A percentile compares a stretch with the other conserved stretches of the same genome.
These are phyloP conservation scores for Parnassius smintheus DNA, from an alignment of 2,888 invertebrate genomes.

Conservation along the genomic window DNA sequence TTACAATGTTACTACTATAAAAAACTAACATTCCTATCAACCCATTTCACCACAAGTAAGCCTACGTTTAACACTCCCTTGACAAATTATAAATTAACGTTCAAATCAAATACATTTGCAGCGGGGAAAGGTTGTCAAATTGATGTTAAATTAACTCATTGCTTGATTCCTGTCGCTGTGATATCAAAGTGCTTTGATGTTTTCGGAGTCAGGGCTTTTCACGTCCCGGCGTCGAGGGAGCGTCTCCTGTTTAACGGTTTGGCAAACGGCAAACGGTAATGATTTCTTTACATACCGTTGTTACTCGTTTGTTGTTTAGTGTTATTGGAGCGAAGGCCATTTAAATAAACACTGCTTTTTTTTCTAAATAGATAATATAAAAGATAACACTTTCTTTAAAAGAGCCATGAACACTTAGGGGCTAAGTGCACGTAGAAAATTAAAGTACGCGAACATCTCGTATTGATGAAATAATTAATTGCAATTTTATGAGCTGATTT, in stretches of 20 bases:
- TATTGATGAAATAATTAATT: no score
- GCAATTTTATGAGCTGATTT: no score
- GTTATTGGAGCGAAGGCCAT: constrained; percentile 10
- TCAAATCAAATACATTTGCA: constrained; percentile 26
- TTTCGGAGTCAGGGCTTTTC: constrained; percentile 44
- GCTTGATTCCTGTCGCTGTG: no score
- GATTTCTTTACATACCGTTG: constrained; percentile 24
- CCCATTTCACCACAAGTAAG: constrained; percentile 11
- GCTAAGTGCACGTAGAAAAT: no score
- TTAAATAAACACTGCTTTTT: no score
- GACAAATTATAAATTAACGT: constrained; percentile 22
- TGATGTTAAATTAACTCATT: no score
- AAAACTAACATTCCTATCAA: background rate
- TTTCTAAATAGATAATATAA: no score
- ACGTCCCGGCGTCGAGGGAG: constrained; percentile 33
- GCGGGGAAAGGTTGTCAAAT: constrained; percentile 43
- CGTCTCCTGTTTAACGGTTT: constrained; percentile 27
- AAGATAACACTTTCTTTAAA: no score
- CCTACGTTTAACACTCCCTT: constrained; percentile 25
- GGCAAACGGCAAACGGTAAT: constrained; percentile 29
- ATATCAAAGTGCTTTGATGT: no score
- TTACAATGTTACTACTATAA: no score
- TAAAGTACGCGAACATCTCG: no score
- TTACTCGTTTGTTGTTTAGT: constrained; percentile 8
- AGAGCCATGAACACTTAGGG: no score